Evolutionary conservation across 2,113 vertebrate species (phyloP), one percentile per base, ranked within the genome.

Genomic region (Hippocampus mohnikei): DNA sequence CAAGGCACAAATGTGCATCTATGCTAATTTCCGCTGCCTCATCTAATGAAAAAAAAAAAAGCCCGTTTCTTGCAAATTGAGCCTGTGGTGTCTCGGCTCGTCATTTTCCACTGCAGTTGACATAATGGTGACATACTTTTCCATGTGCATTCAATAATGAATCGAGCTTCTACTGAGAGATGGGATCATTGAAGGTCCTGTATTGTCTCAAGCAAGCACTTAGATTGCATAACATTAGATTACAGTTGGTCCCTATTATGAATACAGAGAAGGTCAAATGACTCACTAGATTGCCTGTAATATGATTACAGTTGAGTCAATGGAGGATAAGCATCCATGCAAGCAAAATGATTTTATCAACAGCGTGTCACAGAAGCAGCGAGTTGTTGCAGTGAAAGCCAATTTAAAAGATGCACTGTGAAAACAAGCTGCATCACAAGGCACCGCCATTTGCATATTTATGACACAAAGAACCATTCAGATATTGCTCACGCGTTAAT

Each of bases 201-300:
- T 81, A 74, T 78, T 76, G 70, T 78, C 73, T 77, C 27, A 33
- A 23, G 46, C 10, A 37, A 77, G 67, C 60, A 67, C 81, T 85
- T 85, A 77, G 80, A 88, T 90, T 82, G 78, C 62, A 80, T 76
- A 76, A 81, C 81, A 88, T 87, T 81, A 83, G 79, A 87, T 85
- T 86, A 81, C 71, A 82, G 78, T 77, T 20, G 67, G 70, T 73
- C 58, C 67, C 76, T 74, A 81, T 82, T 64, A 83, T 86, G 81
- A 81, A 81, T 86, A 71, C 73, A 79, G 74, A 88, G 80, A 91
- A 88, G 89, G 88, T 89, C 86, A 90, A 86, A 87, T 81, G 86
- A 85, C 80, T 88, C 85, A 83, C 78, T 66, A 78, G 73, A 82
- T 75, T 75, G 81, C 67, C 65, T 67, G 76, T 90, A 88, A 87